Base-by-base conservation (phyloP, 2,888 invertebrate genomes). In the Ormyrus labotus region DNA sequence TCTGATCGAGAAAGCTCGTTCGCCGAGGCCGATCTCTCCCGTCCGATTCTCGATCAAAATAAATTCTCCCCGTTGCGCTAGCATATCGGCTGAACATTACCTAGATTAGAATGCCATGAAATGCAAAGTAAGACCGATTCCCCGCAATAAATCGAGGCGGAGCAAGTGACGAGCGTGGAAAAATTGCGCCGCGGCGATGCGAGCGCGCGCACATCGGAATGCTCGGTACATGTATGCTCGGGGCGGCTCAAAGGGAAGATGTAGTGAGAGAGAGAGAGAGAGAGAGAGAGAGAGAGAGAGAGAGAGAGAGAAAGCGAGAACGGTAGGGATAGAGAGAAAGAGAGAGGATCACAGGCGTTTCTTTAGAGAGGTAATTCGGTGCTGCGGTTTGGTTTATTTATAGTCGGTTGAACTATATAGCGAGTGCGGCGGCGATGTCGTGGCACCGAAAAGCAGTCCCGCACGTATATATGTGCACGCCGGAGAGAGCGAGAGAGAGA, bases 331-430 rank as follows among this genome's bases (percentile, higher is more conserved):
- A 67, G 78, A 80, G 77, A 74, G 73, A 34, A 68, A 47, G 45
- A 50, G 58, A 72, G 64, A n/a, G 67, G 68, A 74, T 71, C 61
- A 34, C 64, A 72, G 74, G 75, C 65, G 76, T 81, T 81, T 81
- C 73, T 76, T 79, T 79, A 76, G 79, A 76, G 74, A 78, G 74
- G 78, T 81, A 74, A 74, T 78, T 81, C 73, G 81, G 73, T 74
- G 75, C 76, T 77, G 79, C 48, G 69, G 82, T 69, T 77, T 74
- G 51, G 76, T 77, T 82, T 82, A 82, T 82, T 82, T 82, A 80
- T 82, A 80, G 76, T 13, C 53, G 48, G 65, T 76, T 69, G 72
- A 55, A 82, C 79, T 71, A 76, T 76, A 76, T 60, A 81, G 68
- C 47, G 45, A 61, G 60, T 10, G 58, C 4, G 55, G 60, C 34